phyloP scores from a whole-genome alignment of 2,797 vertebrate genomes.

The Cryptoblepharus egeriae region DNA sequence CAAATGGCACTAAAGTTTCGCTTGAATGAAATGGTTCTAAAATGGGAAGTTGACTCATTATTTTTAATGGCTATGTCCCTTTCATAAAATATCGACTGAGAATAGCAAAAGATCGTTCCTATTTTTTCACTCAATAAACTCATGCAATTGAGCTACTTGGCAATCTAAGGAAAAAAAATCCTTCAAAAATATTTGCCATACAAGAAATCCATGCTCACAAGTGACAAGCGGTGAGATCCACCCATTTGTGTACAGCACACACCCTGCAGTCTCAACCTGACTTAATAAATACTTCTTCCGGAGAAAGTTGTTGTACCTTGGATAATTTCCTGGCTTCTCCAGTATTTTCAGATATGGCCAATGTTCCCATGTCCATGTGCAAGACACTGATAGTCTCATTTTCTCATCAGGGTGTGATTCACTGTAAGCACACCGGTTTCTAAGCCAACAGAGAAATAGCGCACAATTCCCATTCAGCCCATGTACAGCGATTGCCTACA shows the following conservation, averaged over 20 bases:
- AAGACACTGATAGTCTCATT: conserved; percentile 32
- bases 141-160: not conserved
- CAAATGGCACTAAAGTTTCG: conserved; percentile 8
- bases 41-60: not conserved
- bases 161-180: no score
- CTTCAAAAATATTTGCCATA: not conserved
- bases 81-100: not conserved
- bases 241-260: not conserved
- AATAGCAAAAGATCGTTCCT: not conserved
- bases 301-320: conserved; percentile 10
- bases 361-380: conserved; percentile 34
- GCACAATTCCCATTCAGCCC: conserved; percentile 51
- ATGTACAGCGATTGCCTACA: conserved; percentile 47
- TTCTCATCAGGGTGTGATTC: conserved; percentile 36
- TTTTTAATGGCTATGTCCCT: not conserved
- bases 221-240: not conserved
- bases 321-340: conserved; percentile 21
- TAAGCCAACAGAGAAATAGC: conserved; percentile 46
- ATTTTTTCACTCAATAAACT: not conserved
- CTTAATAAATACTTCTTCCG: not conserved
- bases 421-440: conserved; percentile 44
- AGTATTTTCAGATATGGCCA: conserved; percentile 40
- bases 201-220: not conserved
- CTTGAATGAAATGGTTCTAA: conserved; percentile 9
- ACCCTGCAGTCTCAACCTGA: not conserved